Conservation (phyloP, 2,888 invertebrate species). For the Timandra comae region DNA sequence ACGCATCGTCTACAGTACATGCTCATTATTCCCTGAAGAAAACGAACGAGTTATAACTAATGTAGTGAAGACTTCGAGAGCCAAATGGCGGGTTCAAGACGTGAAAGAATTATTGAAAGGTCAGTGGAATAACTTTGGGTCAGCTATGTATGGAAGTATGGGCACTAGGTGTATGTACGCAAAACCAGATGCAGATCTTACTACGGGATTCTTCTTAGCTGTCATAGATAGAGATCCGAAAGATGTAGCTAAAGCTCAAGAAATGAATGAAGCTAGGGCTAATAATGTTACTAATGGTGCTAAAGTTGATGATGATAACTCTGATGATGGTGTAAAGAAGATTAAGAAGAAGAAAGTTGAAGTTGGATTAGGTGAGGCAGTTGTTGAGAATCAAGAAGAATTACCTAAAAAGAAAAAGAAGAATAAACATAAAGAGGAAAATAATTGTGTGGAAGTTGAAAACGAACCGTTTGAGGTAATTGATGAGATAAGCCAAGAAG, state of each 20-base stretch:
- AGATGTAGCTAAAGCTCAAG: conserved; percentile 40
- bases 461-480: not conserved
- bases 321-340: conserved; percentile 4
- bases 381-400: too few species aligned
- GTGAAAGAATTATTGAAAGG: conserved; percentile 77
- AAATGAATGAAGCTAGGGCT: conserved; percentile 7
- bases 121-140: conserved; percentile 83
- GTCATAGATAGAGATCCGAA: conserved; percentile 83
- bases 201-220: conserved; percentile 97
- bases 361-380: too few species aligned
- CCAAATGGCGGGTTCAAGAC: conserved; percentile 79
- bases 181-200: conserved; percentile 83
- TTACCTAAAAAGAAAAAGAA: conserved; percentile 32
- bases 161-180: conserved; percentile 88
- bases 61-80: conserved; percentile 74
- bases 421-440: conserved; percentile 26
- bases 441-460: conserved; percentile 7
- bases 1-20: conserved; percentile 96
- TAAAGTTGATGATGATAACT: not conserved
- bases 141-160: conserved; percentile 79
- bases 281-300: conserved; percentile 3
- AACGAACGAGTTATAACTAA: conserved; percentile 93
- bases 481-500: conserved; percentile 1
- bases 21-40: conserved; percentile 92
- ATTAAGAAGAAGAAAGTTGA: conserved; percentile 29